These are phyloP conservation scores for Apotomis betuletana DNA, from an alignment of 2,888 invertebrate genomes.

Conservation along the genomic window DNA sequence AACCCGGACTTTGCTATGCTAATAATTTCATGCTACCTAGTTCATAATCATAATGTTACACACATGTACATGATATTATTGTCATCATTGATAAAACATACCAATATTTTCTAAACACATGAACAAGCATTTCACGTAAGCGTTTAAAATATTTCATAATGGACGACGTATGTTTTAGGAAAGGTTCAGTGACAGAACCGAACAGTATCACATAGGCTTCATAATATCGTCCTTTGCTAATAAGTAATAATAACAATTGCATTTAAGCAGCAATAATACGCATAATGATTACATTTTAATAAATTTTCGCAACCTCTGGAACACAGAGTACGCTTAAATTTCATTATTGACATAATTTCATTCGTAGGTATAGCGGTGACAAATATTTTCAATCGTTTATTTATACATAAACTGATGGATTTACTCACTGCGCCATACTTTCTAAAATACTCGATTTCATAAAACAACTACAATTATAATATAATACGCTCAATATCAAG, in stretches of 20 bases:
- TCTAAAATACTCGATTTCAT: too few relatives aligned
- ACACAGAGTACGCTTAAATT: too few relatives aligned
- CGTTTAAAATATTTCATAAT: slow-evolving; percentile 38
- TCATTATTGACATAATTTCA: too few relatives aligned
- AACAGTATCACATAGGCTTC: slow-evolving; percentile 10
- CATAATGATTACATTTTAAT: not conserved
- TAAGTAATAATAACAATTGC: not conserved
- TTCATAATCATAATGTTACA: slow-evolving; percentile 16
- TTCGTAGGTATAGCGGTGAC: too few relatives aligned
- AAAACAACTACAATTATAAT: too few relatives aligned
- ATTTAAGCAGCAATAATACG: not conserved
- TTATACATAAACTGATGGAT: too few relatives aligned
- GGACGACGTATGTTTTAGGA: slow-evolving; percentile 12
- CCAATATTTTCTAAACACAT: slow-evolving; percentile 39
- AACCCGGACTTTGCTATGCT: slow-evolving; percentile 13
- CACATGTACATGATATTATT: slow-evolving; percentile 52
- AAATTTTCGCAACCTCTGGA: too few relatives aligned
- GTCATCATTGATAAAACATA: slow-evolving; percentile 56
- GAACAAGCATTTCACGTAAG: slow-evolving; percentile 16
- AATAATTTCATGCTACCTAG: slow-evolving; percentile 28
- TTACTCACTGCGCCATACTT: too few relatives aligned
- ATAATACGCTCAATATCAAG: too few relatives aligned
- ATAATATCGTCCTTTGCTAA: slow-evolving; percentile 1
- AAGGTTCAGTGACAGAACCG: slow-evolving; percentile 24
- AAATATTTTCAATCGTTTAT: too few relatives aligned